These are phyloP conservation scores for Aromia moschata DNA, from an alignment of 2,888 invertebrate genomes.

Conservation along the genomic window DNA sequence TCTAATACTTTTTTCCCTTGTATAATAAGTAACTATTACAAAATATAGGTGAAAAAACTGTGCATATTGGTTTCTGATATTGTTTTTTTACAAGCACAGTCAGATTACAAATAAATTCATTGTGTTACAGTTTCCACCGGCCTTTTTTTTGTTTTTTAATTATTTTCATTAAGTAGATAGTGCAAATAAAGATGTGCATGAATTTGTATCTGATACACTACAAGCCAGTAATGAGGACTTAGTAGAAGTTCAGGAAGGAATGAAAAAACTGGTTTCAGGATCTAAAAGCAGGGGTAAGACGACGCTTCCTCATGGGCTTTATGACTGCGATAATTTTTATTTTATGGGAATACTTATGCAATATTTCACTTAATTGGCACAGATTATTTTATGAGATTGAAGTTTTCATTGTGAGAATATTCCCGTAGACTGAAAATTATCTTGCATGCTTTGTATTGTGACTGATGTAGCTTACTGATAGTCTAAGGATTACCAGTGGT, in stretches of 20 bases:
- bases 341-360: neutral
- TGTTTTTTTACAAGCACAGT: no score
- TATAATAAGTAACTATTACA: no score
- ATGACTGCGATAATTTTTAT: constrained; percentile 5
- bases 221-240: constrained; percentile 73
- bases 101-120: no score
- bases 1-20: no score
- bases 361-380: no score
- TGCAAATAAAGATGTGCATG: constrained; percentile 65
- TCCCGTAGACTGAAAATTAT: constrained; percentile 3
- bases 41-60: no score
- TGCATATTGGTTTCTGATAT: no score
- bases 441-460: constrained; percentile 1
- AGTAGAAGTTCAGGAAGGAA: constrained; percentile 78
- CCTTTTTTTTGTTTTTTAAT: constrained; percentile 47
- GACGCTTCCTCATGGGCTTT: constrained; percentile 3
- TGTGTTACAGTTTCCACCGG: constrained; percentile 16
- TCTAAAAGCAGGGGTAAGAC: constrained; percentile 67
- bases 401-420: no score
- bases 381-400: no score
- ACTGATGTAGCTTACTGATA: constrained; percentile 17
- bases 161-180: constrained; percentile 47
- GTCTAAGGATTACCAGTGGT: constrained; percentile 43
- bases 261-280: constrained; percentile 74
- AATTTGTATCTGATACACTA: constrained; percentile 82